Conservation (phyloP, 1,140 invertebrate genomes). For the Zaprionus davidi region DNA sequence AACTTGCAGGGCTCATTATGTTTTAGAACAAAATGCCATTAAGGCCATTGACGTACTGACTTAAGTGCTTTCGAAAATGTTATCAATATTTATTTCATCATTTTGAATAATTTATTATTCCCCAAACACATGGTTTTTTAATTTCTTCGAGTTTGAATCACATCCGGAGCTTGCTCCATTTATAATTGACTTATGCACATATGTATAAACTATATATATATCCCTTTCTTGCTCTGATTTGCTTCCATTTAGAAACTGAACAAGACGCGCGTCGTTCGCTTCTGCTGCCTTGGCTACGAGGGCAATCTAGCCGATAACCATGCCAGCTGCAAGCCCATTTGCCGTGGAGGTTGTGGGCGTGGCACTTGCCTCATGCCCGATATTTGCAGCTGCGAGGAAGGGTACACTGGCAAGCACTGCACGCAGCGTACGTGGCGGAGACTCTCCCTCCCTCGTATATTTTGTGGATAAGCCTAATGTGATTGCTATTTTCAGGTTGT, state of each 20-base stretch:
- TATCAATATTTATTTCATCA: too few species aligned
- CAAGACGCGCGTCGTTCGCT: conserved; percentile 79
- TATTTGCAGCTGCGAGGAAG: conserved; percentile 76
- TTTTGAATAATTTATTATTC: too few species aligned
- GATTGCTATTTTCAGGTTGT: conserved; percentile 50
- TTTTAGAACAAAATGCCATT: too few species aligned
- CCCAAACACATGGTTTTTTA: too few species aligned
- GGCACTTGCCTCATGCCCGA: conserved; percentile 78
- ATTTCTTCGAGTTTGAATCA: neutral
- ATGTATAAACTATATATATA: too few species aligned
- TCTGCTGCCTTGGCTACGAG: conserved; percentile 80
- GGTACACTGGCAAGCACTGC: conserved; percentile 79
- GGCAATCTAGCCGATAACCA: conserved; percentile 78
- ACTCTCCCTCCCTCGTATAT: neutral
- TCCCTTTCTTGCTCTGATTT: neutral
- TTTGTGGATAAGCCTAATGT: neutral
- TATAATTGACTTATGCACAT: too few species aligned
- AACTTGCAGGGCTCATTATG: too few species aligned
- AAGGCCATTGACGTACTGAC: too few species aligned
- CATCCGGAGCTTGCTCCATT: neutral
- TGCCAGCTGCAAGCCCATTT: conserved; percentile 78
- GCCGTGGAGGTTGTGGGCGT: conserved; percentile 80
- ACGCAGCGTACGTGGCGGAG: conserved; percentile 70
- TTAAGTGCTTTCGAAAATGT: too few species aligned
- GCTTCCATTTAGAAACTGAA: conserved; percentile 59